phyloP scores from a whole-genome alignment of 1,140 invertebrate species.

The Orius insidiosus region DNA sequence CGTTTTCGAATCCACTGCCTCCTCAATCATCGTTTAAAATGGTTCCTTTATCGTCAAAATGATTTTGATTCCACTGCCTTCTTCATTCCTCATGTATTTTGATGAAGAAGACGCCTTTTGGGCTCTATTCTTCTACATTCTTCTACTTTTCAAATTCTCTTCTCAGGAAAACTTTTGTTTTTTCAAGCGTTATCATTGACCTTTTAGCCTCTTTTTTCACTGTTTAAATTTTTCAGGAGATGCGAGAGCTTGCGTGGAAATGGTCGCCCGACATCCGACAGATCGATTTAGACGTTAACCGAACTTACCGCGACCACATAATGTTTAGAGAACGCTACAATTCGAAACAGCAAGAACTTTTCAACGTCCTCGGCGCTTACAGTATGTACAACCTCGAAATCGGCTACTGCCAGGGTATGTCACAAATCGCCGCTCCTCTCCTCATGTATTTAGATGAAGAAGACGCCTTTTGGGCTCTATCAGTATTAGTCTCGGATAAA shows the following conservation, averaged over 20 bases:
- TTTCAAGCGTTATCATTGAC: too few relatives aligned
- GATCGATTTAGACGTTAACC: slow-evolving; percentile 97
- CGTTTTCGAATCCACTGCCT: too few relatives aligned
- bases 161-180: too few relatives aligned
- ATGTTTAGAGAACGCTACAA: slow-evolving; percentile 90
- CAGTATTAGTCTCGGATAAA: slow-evolving; percentile 72
- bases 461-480: slow-evolving; percentile 96
- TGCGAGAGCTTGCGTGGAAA: slow-evolving; percentile 68
- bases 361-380: slow-evolving; percentile 92
- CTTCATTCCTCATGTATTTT: too few relatives aligned
- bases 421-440: slow-evolving; percentile 83
- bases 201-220: too few relatives aligned
- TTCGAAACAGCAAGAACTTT: slow-evolving; percentile 88
- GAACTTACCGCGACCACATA: slow-evolving; percentile 93
- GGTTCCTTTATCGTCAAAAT: too few relatives aligned
- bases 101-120: too few relatives aligned
- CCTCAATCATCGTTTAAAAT: too few relatives aligned
- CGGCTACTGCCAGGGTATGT: slow-evolving; percentile 91
- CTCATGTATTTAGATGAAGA: slow-evolving; percentile 91
- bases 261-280: slow-evolving; percentile 95
- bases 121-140: too few relatives aligned
- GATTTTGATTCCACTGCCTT: too few relatives aligned
- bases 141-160: too few relatives aligned
- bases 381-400: slow-evolving; percentile 95
- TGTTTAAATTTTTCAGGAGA: slow-evolving; percentile 51